phyloP scores from a whole-genome alignment of 2,113 vertebrate species.

The Stigmatopora argus region DNA sequence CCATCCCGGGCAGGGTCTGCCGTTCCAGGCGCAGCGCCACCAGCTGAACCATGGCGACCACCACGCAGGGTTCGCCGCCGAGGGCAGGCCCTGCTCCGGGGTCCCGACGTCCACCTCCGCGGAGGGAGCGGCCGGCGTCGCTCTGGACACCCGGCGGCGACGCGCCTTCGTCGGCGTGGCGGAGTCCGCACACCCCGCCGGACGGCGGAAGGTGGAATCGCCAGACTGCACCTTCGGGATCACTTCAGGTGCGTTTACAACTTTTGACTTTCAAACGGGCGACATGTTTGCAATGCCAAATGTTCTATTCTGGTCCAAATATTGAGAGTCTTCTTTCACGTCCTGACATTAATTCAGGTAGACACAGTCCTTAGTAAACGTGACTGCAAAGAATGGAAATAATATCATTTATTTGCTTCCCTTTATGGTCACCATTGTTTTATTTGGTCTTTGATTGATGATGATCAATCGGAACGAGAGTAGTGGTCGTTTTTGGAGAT shows the following conservation, averaged over 20 bases:
- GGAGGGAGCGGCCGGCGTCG: constrained; percentile 43
- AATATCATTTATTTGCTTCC: constrained; percentile 25
- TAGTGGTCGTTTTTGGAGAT: constrained; percentile 51
- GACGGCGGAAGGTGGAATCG: constrained; percentile 50
- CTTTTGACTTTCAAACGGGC: constrained; percentile 20
- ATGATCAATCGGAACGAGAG: constrained; percentile 52
- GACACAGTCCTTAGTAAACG: constrained; percentile 9
- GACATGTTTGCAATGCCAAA: background rate
- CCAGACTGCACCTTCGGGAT: constrained; percentile 76
- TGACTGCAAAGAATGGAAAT: background rate
- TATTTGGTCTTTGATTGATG: constrained; percentile 48
- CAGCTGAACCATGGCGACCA: constrained; percentile 68
- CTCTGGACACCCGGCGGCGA: constrained; percentile 60
- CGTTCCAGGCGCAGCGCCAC: constrained; percentile 65
- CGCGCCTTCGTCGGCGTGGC: constrained; percentile 45
- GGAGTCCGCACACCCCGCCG: constrained; percentile 63
- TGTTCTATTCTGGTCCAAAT: background rate
- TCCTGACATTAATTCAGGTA: background rate
- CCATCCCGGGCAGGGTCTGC: constrained; percentile 56
- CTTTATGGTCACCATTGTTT: constrained; percentile 21
- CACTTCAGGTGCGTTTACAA: constrained; percentile 79
- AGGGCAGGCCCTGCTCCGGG: constrained; percentile 73
- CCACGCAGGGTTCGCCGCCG: constrained; percentile 72
- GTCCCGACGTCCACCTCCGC: constrained; percentile 73
- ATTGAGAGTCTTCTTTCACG: background rate